Evolutionary conservation across 1,140 invertebrate genomes (phyloP).

Genomic region (Drusus annulatus): DNA sequence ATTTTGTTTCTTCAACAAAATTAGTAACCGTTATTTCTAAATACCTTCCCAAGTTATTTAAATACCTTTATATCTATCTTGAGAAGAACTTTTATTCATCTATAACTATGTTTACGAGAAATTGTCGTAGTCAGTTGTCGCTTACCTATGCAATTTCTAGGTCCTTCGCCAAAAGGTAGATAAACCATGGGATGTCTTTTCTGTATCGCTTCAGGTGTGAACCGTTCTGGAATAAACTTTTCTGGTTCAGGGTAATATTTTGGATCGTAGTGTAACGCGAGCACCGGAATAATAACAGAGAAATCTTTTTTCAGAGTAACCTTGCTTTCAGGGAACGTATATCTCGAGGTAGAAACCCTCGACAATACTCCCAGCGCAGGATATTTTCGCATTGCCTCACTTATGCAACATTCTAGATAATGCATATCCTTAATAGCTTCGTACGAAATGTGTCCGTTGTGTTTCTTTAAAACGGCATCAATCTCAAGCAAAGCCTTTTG

Average conservation of each 20-base stretch:
- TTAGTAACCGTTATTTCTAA: no score
- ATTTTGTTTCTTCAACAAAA: no score
- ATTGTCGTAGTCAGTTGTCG: no score
- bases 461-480: slow-evolving; percentile 61
- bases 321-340: slow-evolving; percentile 67
- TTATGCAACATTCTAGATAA: slow-evolving; percentile 61
- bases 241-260: slow-evolving; percentile 69
- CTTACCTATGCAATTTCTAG: slow-evolving; percentile 72
- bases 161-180: slow-evolving; percentile 70
- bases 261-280: slow-evolving; percentile 74
- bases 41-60: no score
- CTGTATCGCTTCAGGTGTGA: slow-evolving; percentile 58
- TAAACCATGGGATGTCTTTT: slow-evolving; percentile 64
- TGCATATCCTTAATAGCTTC: slow-evolving; percentile 66
- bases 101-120: no score
- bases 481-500: slow-evolving; percentile 72
- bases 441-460: slow-evolving; percentile 63
- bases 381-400: slow-evolving; percentile 64
- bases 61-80: no score
- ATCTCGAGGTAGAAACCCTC: slow-evolving; percentile 62
- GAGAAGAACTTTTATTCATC: no score
- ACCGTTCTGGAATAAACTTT: slow-evolving; percentile 77
- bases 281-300: slow-evolving; percentile 73
- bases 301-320: slow-evolving; percentile 70
- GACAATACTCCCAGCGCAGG: slow-evolving; percentile 61